A percentile compares a stretch with the other conserved stretches of the same genome.
These are phyloP conservation scores for Amorpha juglandis DNA, from an alignment of 2,888 invertebrate genomes.

Conservation along the genomic window DNA sequence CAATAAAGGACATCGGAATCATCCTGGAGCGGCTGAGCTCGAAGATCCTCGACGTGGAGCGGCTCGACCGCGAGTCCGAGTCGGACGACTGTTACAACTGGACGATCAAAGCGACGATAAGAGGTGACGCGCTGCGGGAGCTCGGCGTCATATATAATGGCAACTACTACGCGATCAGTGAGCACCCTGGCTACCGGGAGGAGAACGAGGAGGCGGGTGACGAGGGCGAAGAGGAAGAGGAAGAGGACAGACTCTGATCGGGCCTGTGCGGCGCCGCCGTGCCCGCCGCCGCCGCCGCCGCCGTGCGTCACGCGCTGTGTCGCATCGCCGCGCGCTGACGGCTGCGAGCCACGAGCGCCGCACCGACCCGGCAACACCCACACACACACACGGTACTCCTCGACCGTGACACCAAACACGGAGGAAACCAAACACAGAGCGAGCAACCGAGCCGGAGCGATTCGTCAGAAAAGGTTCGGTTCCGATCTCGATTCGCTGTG, in stretches of 20 bases:
- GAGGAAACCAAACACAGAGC: constrained; percentile 2
- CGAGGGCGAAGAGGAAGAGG: constrained; percentile 93
- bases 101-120: constrained; percentile 97
- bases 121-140: constrained; percentile 95
- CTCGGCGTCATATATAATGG: constrained; percentile 97
- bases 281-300: constrained; percentile 71
- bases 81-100: constrained; percentile 97
- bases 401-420: constrained; percentile 26
- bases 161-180: constrained; percentile 97
- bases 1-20: constrained; percentile 97
- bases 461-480: constrained; percentile 42
- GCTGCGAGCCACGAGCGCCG: constrained; percentile 41
- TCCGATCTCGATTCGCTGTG: constrained; percentile 47
- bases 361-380: constrained; percentile 20
- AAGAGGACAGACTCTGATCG: constrained; percentile 87
- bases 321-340: constrained; percentile 69
- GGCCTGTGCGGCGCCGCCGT: constrained; percentile 82
- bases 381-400: constrained; percentile 32
- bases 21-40: constrained; percentile 96
- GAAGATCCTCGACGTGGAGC: constrained; percentile 96
- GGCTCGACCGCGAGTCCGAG: constrained; percentile 95
- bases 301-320: constrained; percentile 73
- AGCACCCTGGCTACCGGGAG: constrained; percentile 96
- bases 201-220: constrained; percentile 94
- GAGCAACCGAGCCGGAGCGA: constrained; percentile 38